Base-by-base conservation (phyloP, 2,888 invertebrate genomes). In the Tinea semifulvella region DNA sequence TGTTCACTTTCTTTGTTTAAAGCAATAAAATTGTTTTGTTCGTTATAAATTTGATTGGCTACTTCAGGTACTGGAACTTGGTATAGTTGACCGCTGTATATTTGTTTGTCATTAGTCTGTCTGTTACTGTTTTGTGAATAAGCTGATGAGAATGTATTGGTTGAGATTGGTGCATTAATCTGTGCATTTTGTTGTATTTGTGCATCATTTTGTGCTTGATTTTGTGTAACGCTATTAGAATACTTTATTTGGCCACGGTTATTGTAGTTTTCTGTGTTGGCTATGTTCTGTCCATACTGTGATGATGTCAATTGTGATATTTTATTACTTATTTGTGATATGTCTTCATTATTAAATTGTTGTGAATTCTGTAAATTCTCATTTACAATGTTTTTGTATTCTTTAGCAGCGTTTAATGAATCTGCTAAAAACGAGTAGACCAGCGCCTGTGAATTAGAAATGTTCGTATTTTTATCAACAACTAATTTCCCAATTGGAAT, bases 381-480 rank as follows among this genome's bases (percentile, higher is more conserved):
- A 53, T 69, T 65, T 48, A 66, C 68, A 42, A 66, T 61, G 49
- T 70, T 70, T 50, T 59, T 69, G 51, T 77, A 75, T 53, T 71
- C 68, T 53, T 73, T 76, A 17, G 75, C 80, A 46, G 66, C 64
- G 52, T 77, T 79, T 47, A 79, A 63, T 20, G 80, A 77, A 55
- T 77, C 76, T 44, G 74, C 68, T 58, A 80, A 60, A 51, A 79
- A 64, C 16, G 75, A 75, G 55, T 73, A 73, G 58, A 76, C 75
- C 61, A 79, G 56, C 48, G 73, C 76, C 73, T 79, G 79, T 65
- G 80, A 76, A 79, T 71, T 60, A 63, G 77, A 79, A 70, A 75
- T 55, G 49, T 69, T 70, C 44, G 64, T 55, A 49, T 62, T 62
- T 63, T 72, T 69, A 63, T 65, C 64, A 48, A 60, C 60, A 20